These are phyloP conservation scores for Pleuronectes platessa DNA, from an alignment of 2,113 vertebrate species.

Conservation along the genomic window DNA sequence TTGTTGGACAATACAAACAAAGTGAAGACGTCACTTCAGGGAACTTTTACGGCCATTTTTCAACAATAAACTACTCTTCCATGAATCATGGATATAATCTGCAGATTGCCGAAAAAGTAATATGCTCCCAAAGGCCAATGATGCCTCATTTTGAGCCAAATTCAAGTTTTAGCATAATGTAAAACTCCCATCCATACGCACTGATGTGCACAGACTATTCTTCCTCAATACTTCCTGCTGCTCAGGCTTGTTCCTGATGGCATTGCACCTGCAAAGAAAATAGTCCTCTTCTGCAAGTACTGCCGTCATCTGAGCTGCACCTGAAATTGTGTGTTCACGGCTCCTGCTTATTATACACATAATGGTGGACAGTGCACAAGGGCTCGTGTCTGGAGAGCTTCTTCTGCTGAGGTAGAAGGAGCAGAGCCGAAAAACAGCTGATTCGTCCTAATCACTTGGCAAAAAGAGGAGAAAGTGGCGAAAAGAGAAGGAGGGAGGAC, in stretches of 20 bases:
- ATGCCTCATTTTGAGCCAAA: too few species aligned
- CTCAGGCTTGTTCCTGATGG: not conserved
- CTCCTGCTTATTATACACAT: not conserved
- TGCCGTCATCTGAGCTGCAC: not conserved
- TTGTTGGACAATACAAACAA: too few species aligned
- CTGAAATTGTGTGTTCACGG: constrained; percentile 10
- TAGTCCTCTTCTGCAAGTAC: not conserved
- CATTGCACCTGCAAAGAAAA: constrained; percentile 15
- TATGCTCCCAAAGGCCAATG: too few species aligned
- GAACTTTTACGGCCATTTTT: too few species aligned
- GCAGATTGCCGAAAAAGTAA: too few species aligned
- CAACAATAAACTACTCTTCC: too few species aligned
- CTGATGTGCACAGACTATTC: not conserved
- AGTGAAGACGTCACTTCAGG: too few species aligned
- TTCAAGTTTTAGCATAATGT: not conserved
- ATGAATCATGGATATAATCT: too few species aligned
- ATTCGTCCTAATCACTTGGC: constrained; percentile 77
- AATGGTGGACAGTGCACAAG: constrained; percentile 33
- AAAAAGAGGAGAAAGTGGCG: constrained; percentile 56
- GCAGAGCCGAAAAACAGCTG: constrained; percentile 69
- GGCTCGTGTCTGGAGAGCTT: constrained; percentile 22
- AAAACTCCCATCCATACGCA: not conserved
- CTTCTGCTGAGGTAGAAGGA: constrained; percentile 75
- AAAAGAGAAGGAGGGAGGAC: constrained; percentile 5
- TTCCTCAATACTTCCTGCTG: not conserved